Percentiles rank a stretch among this genome's conserved stretches.
Conservation (phyloP, 2,888 invertebrate species). For the Rosalia funebris region DNA sequence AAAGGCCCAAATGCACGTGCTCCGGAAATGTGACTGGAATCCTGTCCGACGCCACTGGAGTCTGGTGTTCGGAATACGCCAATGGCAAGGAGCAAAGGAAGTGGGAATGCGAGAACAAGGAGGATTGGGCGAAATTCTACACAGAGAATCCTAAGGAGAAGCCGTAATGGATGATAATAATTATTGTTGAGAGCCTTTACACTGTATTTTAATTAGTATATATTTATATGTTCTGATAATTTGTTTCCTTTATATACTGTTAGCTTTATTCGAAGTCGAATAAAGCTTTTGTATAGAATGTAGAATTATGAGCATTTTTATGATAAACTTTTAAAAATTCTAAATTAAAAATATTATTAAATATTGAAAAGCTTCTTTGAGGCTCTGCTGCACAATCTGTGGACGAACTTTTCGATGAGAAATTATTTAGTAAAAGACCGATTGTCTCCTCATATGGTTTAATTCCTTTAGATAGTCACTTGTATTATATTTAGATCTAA, state of each 20-base stretch:
- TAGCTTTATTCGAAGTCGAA: no score
- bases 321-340: background rate
- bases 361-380: no score
- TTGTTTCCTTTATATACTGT: no score
- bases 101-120: conserved; percentile 42
- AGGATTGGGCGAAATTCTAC: conserved; percentile 38
- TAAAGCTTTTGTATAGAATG: background rate
- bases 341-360: no score
- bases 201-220: background rate
- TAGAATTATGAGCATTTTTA: background rate
- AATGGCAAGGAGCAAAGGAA: conserved; percentile 27
- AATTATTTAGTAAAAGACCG: no score
- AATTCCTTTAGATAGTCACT: no score
- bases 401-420: no score
- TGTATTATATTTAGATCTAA: no score
- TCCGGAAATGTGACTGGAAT: conserved; percentile 36
- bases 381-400: no score
- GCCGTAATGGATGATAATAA: no score
- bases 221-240: background rate
- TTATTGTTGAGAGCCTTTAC: no score
- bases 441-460: no score
- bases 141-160: conserved; percentile 24
- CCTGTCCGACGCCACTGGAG: conserved; percentile 35
- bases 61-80: conserved; percentile 35
- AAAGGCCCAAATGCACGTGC: conserved; percentile 42